Conservation (phyloP, 2,797 vertebrate genomes). For the Distichodus sexfasciatus region DNA sequence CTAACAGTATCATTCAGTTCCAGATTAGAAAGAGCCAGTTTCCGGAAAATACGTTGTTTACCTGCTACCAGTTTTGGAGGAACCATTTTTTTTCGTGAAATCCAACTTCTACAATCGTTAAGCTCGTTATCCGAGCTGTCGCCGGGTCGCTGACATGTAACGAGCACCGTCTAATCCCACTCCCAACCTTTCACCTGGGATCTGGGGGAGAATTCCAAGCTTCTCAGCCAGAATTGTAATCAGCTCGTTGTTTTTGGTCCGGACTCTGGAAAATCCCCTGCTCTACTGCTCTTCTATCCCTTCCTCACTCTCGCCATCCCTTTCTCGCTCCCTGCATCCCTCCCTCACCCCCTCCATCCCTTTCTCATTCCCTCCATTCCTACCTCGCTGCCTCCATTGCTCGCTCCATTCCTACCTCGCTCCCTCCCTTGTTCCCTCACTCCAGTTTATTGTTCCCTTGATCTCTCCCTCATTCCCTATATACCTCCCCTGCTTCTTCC, state of each 20-base stretch:
- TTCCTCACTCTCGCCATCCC: conserved; percentile 9
- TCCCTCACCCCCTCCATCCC: conserved; percentile 14
- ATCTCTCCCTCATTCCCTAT: conserved; percentile 28
- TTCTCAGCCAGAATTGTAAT: conserved; percentile 51
- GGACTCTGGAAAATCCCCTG: not conserved
- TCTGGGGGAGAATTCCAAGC: conserved; percentile 21
- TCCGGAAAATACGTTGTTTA: no score
- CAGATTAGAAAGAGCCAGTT: not conserved
- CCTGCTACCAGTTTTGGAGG: no score
- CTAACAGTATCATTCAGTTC: not conserved
- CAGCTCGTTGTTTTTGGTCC: conserved; percentile 38
- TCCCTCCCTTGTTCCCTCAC: not conserved
- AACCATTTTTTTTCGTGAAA: conserved; percentile 16
- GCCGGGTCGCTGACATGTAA: conserved; percentile 58
- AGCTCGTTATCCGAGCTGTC: conserved; percentile 54
- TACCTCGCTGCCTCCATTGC: conserved; percentile 35
- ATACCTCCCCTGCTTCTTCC: not conserved
- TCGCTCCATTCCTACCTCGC: not conserved
- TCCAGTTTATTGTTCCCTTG: conserved; percentile 13
- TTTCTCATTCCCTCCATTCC: conserved; percentile 1
- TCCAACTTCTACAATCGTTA: conserved; percentile 64
- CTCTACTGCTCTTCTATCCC: conserved; percentile 1
- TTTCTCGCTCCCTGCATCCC: not conserved
- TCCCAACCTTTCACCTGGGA: conserved; percentile 28
- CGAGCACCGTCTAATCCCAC: conserved; percentile 56